phyloP scores from a whole-genome alignment of 2,888 invertebrate genomes.

The Eucriotettix oculatus region DNA sequence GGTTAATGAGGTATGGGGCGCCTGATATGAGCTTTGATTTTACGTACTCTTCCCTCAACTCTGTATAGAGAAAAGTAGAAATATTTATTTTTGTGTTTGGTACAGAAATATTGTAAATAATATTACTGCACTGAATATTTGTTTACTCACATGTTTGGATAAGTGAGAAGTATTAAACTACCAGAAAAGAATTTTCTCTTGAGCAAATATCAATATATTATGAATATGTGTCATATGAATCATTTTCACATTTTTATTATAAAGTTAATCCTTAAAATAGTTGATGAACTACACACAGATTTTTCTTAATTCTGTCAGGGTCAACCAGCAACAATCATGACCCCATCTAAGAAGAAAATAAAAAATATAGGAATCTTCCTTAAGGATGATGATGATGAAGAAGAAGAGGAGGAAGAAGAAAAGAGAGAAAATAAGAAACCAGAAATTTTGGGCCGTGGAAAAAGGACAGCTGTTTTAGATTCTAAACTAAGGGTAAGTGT shows the following conservation, averaged over 20 bases:
- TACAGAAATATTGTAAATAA: too few species aligned
- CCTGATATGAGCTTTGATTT: too few species aligned
- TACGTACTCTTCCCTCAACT: too few species aligned
- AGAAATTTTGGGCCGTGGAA: constrained; percentile 60
- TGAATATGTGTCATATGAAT: too few species aligned
- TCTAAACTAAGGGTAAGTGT: constrained; percentile 57
- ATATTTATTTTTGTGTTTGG: too few species aligned
- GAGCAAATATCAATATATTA: too few species aligned
- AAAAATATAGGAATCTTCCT: constrained; percentile 92
- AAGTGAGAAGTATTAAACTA: background rate
- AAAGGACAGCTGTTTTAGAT: constrained; percentile 80
- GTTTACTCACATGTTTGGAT: background rate
- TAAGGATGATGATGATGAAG: constrained; percentile 75
- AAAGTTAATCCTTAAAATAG: background rate
- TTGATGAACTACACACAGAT: too few species aligned
- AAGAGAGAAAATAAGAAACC: constrained; percentile 37
- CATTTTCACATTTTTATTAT: background rate
- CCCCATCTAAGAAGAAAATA: constrained; percentile 84
- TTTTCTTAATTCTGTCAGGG: constrained; percentile 24
- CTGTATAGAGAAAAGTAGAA: too few species aligned
- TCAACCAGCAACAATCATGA: constrained; percentile 68
- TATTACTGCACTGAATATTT: too few species aligned
- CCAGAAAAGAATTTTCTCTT: too few species aligned
- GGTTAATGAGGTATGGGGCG: constrained; percentile 56
- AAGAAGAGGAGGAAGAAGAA: constrained; percentile 61